Conservation (phyloP, 1,140 invertebrate genomes). For the Elymnias hypermnestra region DNA sequence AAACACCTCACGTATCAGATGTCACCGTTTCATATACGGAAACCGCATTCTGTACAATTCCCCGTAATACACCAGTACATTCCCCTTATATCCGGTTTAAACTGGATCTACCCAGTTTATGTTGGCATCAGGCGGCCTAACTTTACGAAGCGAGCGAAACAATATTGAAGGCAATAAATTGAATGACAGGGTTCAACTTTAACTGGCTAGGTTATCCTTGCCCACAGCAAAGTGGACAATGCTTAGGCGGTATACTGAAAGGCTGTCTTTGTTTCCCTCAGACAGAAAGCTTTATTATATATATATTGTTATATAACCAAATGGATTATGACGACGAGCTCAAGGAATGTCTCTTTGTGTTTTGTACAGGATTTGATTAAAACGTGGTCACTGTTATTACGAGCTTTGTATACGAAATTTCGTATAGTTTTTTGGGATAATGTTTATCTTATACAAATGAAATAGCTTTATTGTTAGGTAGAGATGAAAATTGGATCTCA, state of each 20-base stretch:
- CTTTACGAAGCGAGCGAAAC: conserved; percentile 27
- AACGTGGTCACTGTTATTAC: conserved; percentile 22
- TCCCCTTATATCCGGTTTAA: conserved; percentile 61
- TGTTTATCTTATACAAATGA: neutral
- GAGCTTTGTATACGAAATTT: conserved; percentile 15
- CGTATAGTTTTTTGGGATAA: conserved; percentile 9
- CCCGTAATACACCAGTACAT: conserved; percentile 58
- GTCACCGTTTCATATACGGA: conserved; percentile 57
- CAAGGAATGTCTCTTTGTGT: conserved; percentile 34
- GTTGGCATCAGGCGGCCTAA: conserved; percentile 33
- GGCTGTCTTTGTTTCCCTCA: conserved; percentile 53
- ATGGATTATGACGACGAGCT: conserved; percentile 28
- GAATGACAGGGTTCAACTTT: conserved; percentile 36
- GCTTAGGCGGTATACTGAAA: conserved; percentile 46
- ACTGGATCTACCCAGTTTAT: conserved; percentile 48
- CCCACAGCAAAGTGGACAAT: conserved; percentile 60
- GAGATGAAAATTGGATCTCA: conserved; percentile 12
- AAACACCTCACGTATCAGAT: conserved; percentile 43
- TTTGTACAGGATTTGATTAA: conserved; percentile 45
- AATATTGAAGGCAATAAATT: conserved; percentile 37
- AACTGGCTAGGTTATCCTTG: conserved; percentile 38
- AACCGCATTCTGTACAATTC: conserved; percentile 62
- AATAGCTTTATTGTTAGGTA: neutral
- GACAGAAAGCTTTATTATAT: conserved; percentile 39
- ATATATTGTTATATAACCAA: conserved; percentile 26